Conservation (phyloP, 2,113 vertebrate genomes). For the Falco punctatus region DNA sequence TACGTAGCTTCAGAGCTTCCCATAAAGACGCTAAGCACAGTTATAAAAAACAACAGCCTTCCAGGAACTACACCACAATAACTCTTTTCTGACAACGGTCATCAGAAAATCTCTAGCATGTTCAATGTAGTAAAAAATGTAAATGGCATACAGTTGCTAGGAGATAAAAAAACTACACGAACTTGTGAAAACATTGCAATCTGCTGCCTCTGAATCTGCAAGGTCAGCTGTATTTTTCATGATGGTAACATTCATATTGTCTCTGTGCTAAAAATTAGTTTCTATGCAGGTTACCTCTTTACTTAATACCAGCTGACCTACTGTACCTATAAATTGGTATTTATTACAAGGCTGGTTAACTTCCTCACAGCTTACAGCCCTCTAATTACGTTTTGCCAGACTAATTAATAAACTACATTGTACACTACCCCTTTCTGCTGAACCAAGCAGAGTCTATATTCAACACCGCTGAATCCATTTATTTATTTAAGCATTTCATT, state of each 20-base stretch:
- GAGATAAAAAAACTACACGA: slow-evolving; percentile 38
- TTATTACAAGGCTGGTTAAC: slow-evolving; percentile 51
- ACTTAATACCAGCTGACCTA: slow-evolving; percentile 13
- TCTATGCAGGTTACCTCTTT: neutral
- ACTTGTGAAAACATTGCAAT: slow-evolving; percentile 49
- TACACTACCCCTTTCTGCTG: neutral
- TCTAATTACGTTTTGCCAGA: slow-evolving; percentile 47
- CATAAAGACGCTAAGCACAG: slow-evolving; percentile 1
- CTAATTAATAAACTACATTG: slow-evolving; percentile 44
- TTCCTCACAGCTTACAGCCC: slow-evolving; percentile 7
- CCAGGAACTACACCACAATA: slow-evolving; percentile 25
- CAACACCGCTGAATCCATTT: neutral
- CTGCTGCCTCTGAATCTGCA: slow-evolving; percentile 44
- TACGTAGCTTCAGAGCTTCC: neutral
- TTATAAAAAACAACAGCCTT: slow-evolving; percentile 36
- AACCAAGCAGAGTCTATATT: neutral
- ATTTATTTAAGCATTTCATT: slow-evolving; percentile 58
- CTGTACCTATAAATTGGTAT: neutral
- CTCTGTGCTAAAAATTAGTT: neutral
- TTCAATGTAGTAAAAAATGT: slow-evolving; percentile 32
- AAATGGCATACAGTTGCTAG: slow-evolving; percentile 45
- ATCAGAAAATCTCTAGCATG: slow-evolving; percentile 20
- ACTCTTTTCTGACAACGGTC: slow-evolving; percentile 1
- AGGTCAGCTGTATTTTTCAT: slow-evolving; percentile 45
- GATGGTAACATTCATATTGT: slow-evolving; percentile 18